Conservation (phyloP, 2,797 vertebrate species). For the Labeo calbasu region DNA sequence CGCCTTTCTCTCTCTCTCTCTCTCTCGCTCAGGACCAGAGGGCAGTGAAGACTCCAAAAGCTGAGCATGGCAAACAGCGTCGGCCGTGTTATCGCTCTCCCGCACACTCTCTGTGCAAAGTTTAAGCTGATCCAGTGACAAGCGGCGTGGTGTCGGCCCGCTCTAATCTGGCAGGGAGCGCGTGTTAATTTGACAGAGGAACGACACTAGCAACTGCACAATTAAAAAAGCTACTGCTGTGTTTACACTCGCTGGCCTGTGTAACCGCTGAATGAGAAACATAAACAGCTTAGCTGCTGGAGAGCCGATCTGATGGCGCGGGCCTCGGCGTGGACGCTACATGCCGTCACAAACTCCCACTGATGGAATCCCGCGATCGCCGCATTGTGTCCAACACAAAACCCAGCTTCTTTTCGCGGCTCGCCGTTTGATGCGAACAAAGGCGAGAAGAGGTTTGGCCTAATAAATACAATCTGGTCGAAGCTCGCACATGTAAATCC, state of each 20-base stretch:
- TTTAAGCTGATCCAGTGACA: slow-evolving; percentile 85
- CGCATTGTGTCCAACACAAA: slow-evolving; percentile 75
- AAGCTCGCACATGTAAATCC: slow-evolving; percentile 62
- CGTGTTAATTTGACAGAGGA: slow-evolving; percentile 77
- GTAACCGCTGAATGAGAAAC: slow-evolving; percentile 81
- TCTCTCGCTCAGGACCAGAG: slow-evolving; percentile 59
- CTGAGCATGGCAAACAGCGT: slow-evolving; percentile 75
- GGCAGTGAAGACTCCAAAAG: slow-evolving; percentile 61
- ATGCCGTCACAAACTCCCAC: slow-evolving; percentile 65
- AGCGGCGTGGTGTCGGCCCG: slow-evolving; percentile 67
- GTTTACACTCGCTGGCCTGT: slow-evolving; percentile 82
- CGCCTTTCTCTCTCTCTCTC: slow-evolving; percentile 62
- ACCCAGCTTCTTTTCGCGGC: slow-evolving; percentile 79
- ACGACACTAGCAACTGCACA: slow-evolving; percentile 76
- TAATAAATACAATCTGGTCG: slow-evolving; percentile 79
- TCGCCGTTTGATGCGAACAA: slow-evolving; percentile 58
- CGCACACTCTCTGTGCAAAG: slow-evolving; percentile 81
- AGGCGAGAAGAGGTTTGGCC: slow-evolving; percentile 53
- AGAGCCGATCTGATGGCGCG: slow-evolving; percentile 72
- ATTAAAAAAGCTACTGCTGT: slow-evolving; percentile 83
- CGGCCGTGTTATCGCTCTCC: slow-evolving; percentile 76
- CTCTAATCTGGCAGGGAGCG: slow-evolving; percentile 75
- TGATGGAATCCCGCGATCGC: slow-evolving; percentile 81
- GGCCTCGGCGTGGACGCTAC: neutral
- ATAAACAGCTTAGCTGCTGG: slow-evolving; percentile 82